These are phyloP conservation scores for Drosophila niveifrons DNA, from an alignment of 2,888 invertebrate species.

Conservation along the genomic window DNA sequence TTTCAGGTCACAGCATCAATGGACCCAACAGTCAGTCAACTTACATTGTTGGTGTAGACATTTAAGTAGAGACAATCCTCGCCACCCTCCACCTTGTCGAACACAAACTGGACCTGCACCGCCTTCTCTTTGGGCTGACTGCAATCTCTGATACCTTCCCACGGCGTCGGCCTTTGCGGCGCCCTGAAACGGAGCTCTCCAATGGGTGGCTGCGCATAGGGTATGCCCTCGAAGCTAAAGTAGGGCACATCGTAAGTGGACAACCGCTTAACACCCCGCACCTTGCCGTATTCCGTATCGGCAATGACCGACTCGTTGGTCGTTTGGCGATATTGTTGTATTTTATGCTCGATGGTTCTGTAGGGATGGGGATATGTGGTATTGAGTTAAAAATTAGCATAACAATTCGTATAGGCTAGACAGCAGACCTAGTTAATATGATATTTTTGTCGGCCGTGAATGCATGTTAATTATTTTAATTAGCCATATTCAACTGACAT, in stretches of 20 bases:
- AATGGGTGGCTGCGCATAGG: conserved; percentile 84
- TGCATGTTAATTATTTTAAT: conserved; percentile 63
- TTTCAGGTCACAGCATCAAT: not conserved
- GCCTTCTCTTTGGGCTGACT: conserved; percentile 79
- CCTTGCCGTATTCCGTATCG: conserved; percentile 83
- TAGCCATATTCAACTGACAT: conserved; percentile 45
- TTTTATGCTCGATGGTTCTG: conserved; percentile 81
- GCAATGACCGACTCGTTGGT: conserved; percentile 80
- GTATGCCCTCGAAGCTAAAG: conserved; percentile 84
- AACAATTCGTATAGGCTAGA: conserved; percentile 26
- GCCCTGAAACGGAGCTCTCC: conserved; percentile 84
- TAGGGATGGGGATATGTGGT: conserved; percentile 30
- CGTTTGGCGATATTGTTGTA: conserved; percentile 79
- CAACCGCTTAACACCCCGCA: conserved; percentile 81
- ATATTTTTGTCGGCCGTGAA: conserved; percentile 39
- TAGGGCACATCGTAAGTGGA: conserved; percentile 81
- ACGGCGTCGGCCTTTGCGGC: conserved; percentile 85
- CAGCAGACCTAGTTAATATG: conserved; percentile 29
- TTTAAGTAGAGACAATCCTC: conserved; percentile 87
- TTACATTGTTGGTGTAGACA: conserved; percentile 85
- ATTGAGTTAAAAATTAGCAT: conserved; percentile 31
- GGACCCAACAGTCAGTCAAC: conserved; percentile 25
- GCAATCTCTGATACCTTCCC: conserved; percentile 85
- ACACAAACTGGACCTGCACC: conserved; percentile 81
- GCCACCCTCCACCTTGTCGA: conserved; percentile 84